Evolutionary conservation across 37 sponge, comb jelly and placozoan species (phyloP).

Genomic region (Hormiphora californensis): DNA sequence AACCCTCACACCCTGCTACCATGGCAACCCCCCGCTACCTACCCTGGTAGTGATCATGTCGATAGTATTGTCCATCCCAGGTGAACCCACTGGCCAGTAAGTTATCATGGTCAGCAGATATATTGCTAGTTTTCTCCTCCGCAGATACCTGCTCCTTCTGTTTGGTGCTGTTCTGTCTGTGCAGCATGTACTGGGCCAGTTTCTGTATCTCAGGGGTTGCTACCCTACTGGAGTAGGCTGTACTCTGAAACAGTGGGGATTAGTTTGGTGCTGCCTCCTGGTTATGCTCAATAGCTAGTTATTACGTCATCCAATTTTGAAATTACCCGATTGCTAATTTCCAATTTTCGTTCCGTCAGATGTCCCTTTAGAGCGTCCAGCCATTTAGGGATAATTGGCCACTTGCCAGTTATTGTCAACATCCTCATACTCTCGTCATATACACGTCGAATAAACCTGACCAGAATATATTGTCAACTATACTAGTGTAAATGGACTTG

Average conservation of each 20-base stretch:
- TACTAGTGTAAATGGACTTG: neutral
- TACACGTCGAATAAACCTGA: constrained; percentile 32
- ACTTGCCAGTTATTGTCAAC: neutral
- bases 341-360: constrained; percentile 1
- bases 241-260: constrained; percentile 17
- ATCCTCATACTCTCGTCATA: constrained; percentile 28
- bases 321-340: neutral
- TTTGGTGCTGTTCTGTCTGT: neutral
- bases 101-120: neutral
- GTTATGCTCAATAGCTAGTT: too few relatives aligned
- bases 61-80: constrained; percentile 21
- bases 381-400: constrained; percentile 15
- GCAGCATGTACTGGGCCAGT: constrained; percentile 29
- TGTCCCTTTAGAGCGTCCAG: neutral
- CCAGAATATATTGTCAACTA: neutral
- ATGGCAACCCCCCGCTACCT: too few relatives aligned
- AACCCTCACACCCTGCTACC: too few relatives aligned
- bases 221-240: constrained; percentile 40
- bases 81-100: neutral
- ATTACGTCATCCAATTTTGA: too few relatives aligned
- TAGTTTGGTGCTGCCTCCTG: too few relatives aligned
- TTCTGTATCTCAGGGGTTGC: constrained; percentile 46
- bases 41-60: constrained; percentile 18
- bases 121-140: too few relatives aligned
- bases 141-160: neutral